Evolutionary conservation across 2,888 invertebrate species (phyloP), one percentile per base, ranked within the genome.

Genomic region (Ommatoiulus sabulosus): DNA sequence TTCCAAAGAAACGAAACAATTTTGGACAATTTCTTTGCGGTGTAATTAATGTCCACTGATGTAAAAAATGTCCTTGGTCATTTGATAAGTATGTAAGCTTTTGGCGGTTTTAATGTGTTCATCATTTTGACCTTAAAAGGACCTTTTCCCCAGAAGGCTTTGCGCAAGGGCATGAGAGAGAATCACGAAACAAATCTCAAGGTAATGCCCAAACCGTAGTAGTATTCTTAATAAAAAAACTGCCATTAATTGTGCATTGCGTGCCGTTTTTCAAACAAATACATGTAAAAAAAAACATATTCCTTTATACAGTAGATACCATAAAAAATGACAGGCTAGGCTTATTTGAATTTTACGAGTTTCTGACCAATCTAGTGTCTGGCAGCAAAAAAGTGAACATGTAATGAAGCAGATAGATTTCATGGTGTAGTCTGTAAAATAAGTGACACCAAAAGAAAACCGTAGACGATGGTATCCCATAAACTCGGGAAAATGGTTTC

Each of bases 131-230:
- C 63, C 63, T 63, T 63, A 63, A 63, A 63, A 63, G 63, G 63
- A 63, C 63, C 63, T 63, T 63, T 63, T 63, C n/a, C 63, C 63
- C 63, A 63, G 20, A n/a, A 63, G 63, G 63, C 63, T 63, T 63
- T 63, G 20, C 63, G 63, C 63, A 63, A 63, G 63, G 63, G 63
- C 63, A 63, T 63, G 63, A 63, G n/a, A 63, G 63, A 63, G n/a
- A 63, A 20, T n/a, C 63, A 63, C 63, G 63, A 63, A 63, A 63
- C 63, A 63, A 20, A 63, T 63, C 63, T 63, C 63, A 63, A 63
- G 63, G 63, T 63, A 63, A 63, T 63, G 63, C 63, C 63, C n/a
- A 63, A n/a, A 63, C 63, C 63, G 63, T 63, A n/a, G 63, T 63
- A 17, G n/a, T 17, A 63, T 63, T 17, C 63, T 63, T 1, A 63